These are phyloP conservation scores for Arrhamphus sclerolepis DNA, from an alignment of 2,797 vertebrate genomes.

Conservation along the genomic window DNA sequence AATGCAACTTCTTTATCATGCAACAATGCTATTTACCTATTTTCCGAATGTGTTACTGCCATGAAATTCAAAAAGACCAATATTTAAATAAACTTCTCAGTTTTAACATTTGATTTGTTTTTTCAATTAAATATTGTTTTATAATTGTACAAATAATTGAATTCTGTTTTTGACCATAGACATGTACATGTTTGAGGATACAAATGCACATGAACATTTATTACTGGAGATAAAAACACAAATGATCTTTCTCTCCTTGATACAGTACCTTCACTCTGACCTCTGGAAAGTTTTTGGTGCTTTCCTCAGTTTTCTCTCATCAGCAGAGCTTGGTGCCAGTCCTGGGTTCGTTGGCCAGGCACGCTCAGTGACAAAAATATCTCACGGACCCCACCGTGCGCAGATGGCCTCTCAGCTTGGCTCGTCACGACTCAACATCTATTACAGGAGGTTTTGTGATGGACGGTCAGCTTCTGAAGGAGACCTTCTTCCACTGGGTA, in stretches of 20 bases:
- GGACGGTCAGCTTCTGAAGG: slow-evolving; percentile 79
- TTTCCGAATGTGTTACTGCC: too few species aligned
- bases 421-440: slow-evolving; percentile 84
- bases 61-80: too few species aligned
- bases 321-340: slow-evolving; percentile 74
- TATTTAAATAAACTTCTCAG: too few species aligned
- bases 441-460: slow-evolving; percentile 82
- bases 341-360: slow-evolving; percentile 69
- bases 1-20: too few species aligned
- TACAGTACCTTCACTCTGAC: slow-evolving; percentile 75
- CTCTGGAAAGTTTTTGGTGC: slow-evolving; percentile 79
- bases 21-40: too few species aligned
- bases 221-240: not conserved
- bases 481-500: slow-evolving; percentile 71
- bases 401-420: slow-evolving; percentile 89
- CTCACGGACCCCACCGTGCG: slow-evolving; percentile 76
- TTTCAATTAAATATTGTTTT: too few species aligned
- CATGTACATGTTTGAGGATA: not conserved
- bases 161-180: too few species aligned
- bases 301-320: slow-evolving; percentile 69
- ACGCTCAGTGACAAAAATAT: slow-evolving; percentile 82
- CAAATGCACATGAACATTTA: not conserved
- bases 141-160: too few species aligned
- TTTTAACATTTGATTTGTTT: too few species aligned
- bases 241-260: slow-evolving; percentile 48